phyloP scores from a whole-genome alignment of 2,797 vertebrate species.

The Apogon hyalosoma region DNA sequence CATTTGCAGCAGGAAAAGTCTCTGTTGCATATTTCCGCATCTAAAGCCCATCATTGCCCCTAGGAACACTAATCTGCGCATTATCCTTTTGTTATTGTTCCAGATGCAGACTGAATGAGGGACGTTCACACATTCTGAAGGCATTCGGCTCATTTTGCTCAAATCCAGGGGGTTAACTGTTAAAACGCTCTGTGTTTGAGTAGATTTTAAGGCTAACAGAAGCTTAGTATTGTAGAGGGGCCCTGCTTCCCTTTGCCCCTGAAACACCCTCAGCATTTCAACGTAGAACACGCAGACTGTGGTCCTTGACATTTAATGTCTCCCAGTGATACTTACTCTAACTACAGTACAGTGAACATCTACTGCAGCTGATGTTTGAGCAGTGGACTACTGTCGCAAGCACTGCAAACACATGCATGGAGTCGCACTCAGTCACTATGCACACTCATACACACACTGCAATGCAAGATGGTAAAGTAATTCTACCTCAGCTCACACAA shows the following conservation, averaged over 20 bases:
- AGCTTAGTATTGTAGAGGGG: slow-evolving; percentile 28
- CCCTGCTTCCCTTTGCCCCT: slow-evolving; percentile 28
- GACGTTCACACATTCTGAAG: slow-evolving; percentile 74
- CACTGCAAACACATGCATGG: slow-evolving; percentile 38
- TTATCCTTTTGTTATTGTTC: slow-evolving; percentile 83
- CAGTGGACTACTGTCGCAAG: slow-evolving; percentile 49
- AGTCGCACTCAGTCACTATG: slow-evolving; percentile 24
- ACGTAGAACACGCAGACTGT: slow-evolving; percentile 33
- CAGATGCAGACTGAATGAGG: slow-evolving; percentile 72
- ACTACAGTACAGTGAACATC: slow-evolving; percentile 21
- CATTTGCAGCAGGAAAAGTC: slow-evolving; percentile 71
- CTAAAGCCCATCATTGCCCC: slow-evolving; percentile 78
- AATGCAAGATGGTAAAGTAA: slow-evolving; percentile 69
- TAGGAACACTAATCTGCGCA: slow-evolving; percentile 75
- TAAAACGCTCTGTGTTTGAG: slow-evolving; percentile 62
- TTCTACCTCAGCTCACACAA: slow-evolving; percentile 74
- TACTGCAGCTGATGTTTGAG: slow-evolving; percentile 49
- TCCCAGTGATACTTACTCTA: slow-evolving; percentile 45
- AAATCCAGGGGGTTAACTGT: slow-evolving; percentile 71
- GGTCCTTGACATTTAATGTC: slow-evolving; percentile 29
- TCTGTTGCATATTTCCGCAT: slow-evolving; percentile 80
- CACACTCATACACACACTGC: slow-evolving; percentile 29
- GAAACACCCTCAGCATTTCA: slow-evolving; percentile 38
- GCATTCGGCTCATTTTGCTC: slow-evolving; percentile 72
- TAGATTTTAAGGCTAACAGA: slow-evolving; percentile 50